phyloP scores from a whole-genome alignment of 1,140 invertebrate genomes.

The Brachionus plicatilis region DNA sequence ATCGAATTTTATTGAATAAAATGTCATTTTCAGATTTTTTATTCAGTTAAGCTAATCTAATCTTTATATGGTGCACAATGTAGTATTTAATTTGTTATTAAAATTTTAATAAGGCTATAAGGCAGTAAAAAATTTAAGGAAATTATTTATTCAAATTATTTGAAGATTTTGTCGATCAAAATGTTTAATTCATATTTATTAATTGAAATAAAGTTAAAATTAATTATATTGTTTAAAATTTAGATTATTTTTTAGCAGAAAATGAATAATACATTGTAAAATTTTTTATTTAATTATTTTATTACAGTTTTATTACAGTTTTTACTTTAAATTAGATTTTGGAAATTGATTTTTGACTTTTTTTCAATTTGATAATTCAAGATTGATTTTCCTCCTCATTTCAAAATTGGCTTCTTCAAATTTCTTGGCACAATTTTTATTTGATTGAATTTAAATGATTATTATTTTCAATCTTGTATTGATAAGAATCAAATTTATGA shows the following conservation, averaged over 20 bases:
- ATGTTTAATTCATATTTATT: neutral
- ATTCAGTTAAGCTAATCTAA: neutral
- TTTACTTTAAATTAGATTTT: neutral
- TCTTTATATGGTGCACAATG: neutral
- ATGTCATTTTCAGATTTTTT: neutral
- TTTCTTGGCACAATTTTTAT: neutral
- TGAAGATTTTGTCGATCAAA: neutral
- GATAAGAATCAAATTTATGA: neutral
- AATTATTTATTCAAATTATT: neutral
- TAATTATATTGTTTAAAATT: neutral
- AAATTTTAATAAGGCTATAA: neutral
- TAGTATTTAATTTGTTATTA: neutral
- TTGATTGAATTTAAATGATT: neutral
- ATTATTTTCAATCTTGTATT: neutral
- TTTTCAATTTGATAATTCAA: neutral
- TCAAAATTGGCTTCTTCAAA: neutral
- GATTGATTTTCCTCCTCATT: neutral
- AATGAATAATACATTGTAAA: neutral
- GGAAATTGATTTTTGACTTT: neutral
- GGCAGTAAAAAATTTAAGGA: neutral
- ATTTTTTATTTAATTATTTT: neutral
- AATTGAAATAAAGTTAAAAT: neutral
- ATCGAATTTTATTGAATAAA: neutral
- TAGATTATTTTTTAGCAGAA: neutral
- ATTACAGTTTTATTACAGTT: neutral